These are phyloP conservation scores for Xenentodon cancila DNA, from an alignment of 2,797 vertebrate genomes.

Conservation along the genomic window DNA sequence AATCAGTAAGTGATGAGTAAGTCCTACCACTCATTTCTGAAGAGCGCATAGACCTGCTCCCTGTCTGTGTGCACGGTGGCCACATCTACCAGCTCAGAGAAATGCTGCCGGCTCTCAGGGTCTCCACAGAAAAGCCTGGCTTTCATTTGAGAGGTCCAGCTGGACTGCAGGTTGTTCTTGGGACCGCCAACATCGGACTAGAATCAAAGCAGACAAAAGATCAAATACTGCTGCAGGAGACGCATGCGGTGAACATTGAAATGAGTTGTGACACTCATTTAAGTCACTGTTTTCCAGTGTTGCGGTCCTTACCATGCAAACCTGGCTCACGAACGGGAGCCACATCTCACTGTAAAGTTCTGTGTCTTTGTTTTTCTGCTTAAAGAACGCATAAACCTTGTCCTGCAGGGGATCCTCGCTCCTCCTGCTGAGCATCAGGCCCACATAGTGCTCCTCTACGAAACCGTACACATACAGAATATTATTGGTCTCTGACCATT, in stretches of 20 bases:
- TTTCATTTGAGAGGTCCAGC: conserved; percentile 80
- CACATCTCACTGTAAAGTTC: conserved; percentile 43
- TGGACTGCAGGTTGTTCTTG: conserved; percentile 64
- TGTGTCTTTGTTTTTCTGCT: conserved; percentile 51
- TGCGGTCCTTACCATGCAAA: conserved; percentile 75
- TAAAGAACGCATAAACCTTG: conserved; percentile 76
- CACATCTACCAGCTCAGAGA: conserved; percentile 73
- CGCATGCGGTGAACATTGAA: background rate
- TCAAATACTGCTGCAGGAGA: background rate
- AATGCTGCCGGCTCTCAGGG: conserved; percentile 18
- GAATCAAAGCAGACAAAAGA: background rate
- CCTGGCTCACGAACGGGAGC: conserved; percentile 71
- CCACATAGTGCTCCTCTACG: conserved; percentile 74
- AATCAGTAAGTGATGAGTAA: background rate
- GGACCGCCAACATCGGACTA: conserved; percentile 75
- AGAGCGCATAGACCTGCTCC: conserved; percentile 78
- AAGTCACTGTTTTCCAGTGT: background rate
- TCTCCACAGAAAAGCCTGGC: conserved; percentile 77
- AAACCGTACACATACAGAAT: background rate
- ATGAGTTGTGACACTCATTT: background rate
- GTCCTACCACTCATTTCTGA: conserved; percentile 79
- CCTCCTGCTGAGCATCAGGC: conserved; percentile 51
- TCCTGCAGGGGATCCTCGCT: conserved; percentile 9
- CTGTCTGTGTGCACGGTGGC: conserved; percentile 31
- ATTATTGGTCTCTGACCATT: background rate